A percentile compares a stretch with the other conserved stretches of the same genome.
phyloP scores from a whole-genome alignment of 2,797 vertebrate species.

The Hyperoplus lanceolatus region DNA sequence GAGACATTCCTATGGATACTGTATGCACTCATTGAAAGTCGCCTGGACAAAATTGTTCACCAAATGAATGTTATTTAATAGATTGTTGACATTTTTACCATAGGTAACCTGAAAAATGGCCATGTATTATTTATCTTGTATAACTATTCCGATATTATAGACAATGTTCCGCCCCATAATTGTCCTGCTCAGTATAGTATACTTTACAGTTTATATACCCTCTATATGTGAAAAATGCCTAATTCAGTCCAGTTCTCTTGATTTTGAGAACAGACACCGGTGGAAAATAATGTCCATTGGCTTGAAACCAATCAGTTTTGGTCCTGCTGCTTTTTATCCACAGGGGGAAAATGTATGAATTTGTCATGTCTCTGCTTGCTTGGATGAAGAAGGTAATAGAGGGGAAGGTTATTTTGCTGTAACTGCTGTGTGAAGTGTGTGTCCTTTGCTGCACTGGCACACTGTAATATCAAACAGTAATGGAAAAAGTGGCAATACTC shows the following conservation, averaged over 20 bases:
- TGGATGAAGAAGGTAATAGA: slow-evolving; percentile 8
- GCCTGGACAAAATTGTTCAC: neutral
- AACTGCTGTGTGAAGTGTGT: neutral
- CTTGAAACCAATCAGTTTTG: slow-evolving; percentile 5
- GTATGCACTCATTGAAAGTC: neutral
- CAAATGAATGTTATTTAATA: neutral
- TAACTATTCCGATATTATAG: neutral
- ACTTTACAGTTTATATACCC: too few relatives aligned
- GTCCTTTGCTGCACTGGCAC: neutral
- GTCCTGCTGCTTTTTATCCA: slow-evolving; percentile 3
- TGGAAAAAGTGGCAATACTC: slow-evolving; percentile 1
- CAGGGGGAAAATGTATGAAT: neutral
- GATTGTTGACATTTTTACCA: neutral
- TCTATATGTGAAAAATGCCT: neutral
- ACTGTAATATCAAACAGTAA: neutral
- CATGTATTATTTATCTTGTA: neutral
- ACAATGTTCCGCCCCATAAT: neutral
- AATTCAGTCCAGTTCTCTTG: neutral
- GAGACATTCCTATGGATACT: neutral
- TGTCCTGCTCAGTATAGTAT: neutral
- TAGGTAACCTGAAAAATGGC: neutral
- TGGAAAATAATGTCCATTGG: neutral
- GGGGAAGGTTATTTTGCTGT: slow-evolving; percentile 2
- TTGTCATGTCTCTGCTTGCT: slow-evolving; percentile 4
- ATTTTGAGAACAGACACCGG: slow-evolving; percentile 8